Evolutionary conservation across 1,140 invertebrate species (phyloP), one percentile per base, ranked within the genome.

Genomic region (Pseudobourletiella spinata): DNA sequence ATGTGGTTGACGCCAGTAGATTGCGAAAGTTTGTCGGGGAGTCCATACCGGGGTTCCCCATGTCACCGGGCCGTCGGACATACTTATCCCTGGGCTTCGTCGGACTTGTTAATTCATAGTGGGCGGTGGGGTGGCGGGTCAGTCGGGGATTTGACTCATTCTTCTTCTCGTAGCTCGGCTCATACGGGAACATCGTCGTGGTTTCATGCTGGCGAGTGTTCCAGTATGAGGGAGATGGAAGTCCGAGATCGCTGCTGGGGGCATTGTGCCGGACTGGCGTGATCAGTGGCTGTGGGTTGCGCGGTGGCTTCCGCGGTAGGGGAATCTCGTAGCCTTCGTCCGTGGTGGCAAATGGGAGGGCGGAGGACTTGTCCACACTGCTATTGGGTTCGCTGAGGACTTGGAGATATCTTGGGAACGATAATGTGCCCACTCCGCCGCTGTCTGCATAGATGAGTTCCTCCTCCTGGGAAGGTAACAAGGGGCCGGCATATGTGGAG

Each of bases 291-390:
- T 48, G 22, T 2, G 62, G 48, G 29, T 64, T 63, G 2, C 65
- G 26, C 1, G 54, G 35, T 0, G 65, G 65, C 28, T 63, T 63
- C 22, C 42, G 42, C n/a, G 65, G 65, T 15, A 67, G 20, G 6
- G 65, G 65, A 22, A 63, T 61, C 62, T 67, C 65, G 46, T 67
- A 67, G 4, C 65, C 65, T 43, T 67, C 61, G 39, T 67, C 39
- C 11, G 51, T 56, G 15, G 30, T 44, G 16, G n/a, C 20, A 18
- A 6, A n/a, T 14, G n/a, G 22, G 20, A 20, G 22, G 26, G 28
- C 14, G 0, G 44, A 20, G 6, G 4, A 15, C 15, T 11, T 3
- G 32, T 56, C 14, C 22, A n/a, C 2, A 11, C 18, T n/a, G 18
- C n/a, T n/a, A n/a, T 39, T 39, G 8, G n/a, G 8, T 11, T 39